Evolutionary conservation across 2,797 vertebrate species (phyloP).

Genomic region (Borostomias antarcticus): DNA sequence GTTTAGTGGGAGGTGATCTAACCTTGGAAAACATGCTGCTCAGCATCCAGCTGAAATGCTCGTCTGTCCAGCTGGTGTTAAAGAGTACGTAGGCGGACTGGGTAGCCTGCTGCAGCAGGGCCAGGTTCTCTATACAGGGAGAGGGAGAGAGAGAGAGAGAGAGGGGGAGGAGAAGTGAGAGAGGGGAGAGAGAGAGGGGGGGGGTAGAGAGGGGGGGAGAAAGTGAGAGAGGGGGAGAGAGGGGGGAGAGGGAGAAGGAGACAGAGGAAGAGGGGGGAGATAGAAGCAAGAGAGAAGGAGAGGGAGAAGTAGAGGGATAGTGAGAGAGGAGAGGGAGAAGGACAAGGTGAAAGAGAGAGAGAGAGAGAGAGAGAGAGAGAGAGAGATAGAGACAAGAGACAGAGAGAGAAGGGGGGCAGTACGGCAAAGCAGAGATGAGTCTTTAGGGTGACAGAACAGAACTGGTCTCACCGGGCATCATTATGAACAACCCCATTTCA

Average conservation of each 20-base stretch:
- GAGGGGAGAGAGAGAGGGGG: slow-evolving; percentile 24
- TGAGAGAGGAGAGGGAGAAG: slow-evolving; percentile 15
- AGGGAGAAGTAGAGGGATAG: slow-evolving; percentile 28
- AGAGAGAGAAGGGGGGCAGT: slow-evolving; percentile 14
- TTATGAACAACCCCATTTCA: slow-evolving; percentile 62
- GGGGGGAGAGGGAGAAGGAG: slow-evolving; percentile 11
- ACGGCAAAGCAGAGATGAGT: slow-evolving; percentile 45
- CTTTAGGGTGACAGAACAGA: slow-evolving; percentile 65
- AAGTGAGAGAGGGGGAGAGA: no score
- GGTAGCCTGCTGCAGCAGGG: slow-evolving; percentile 51
- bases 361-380: slow-evolving; percentile 10
- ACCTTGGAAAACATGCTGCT: slow-evolving; percentile 65
- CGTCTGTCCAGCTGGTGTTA: slow-evolving; percentile 50
- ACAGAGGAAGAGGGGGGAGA: slow-evolving; percentile 22
- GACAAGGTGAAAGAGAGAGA: slow-evolving; percentile 32
- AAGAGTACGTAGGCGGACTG: slow-evolving; percentile 54
- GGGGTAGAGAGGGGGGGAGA: slow-evolving; percentile 33
- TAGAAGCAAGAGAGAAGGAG: slow-evolving; percentile 44
- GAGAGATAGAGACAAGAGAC: slow-evolving; percentile 22
- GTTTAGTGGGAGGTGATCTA: slow-evolving; percentile 6
- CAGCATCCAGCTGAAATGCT: slow-evolving; percentile 45
- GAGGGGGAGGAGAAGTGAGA: slow-evolving; percentile 11
- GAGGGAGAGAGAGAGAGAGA: slow-evolving; percentile 7
- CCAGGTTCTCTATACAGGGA: slow-evolving; percentile 66
- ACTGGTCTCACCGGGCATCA: slow-evolving; percentile 69